Conservation (phyloP, 2,888 invertebrate genomes). For the Synanthedon formicaeformis region DNA sequence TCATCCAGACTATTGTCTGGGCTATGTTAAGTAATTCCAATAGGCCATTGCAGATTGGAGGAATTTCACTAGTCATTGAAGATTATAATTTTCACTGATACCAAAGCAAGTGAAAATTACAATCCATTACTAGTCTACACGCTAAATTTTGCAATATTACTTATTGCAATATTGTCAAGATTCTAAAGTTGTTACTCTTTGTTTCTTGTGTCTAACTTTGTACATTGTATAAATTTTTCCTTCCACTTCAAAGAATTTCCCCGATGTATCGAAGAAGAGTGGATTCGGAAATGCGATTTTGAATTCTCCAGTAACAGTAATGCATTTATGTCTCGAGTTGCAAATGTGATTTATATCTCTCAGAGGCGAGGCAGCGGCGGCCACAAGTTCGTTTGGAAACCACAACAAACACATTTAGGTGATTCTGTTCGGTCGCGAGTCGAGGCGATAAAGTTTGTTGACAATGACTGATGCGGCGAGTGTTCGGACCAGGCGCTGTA, state of each 20-base stretch:
- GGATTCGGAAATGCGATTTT: background rate
- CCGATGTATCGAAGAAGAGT: background rate
- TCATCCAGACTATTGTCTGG: too few species aligned
- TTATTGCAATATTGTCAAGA: too few species aligned
- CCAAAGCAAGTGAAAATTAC: too few species aligned
- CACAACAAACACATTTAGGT: conserved; percentile 53
- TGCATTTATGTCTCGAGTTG: background rate
- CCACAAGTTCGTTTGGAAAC: conserved; percentile 28
- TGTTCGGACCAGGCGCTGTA: conserved; percentile 18
- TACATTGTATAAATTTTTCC: too few species aligned
- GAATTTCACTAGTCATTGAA: too few species aligned
- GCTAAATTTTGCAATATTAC: too few species aligned
- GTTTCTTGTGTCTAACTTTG: too few species aligned
- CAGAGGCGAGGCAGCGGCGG: conserved; percentile 11
- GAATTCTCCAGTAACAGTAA: background rate
- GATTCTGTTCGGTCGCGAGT: conserved; percentile 29
- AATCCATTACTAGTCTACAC: too few species aligned
- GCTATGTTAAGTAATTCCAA: too few species aligned
- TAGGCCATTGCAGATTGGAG: too few species aligned
- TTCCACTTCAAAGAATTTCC: background rate
- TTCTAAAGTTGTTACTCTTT: too few species aligned
- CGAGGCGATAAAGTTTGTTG: conserved; percentile 52
- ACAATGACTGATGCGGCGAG: conserved; percentile 56
- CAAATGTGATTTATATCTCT: conserved; percentile 13
- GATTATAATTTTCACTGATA: too few species aligned